A percentile compares a stretch with the other conserved stretches of the same genome.
Evolutionary conservation across 1,140 invertebrate genomes (phyloP).

Genomic region (Drosophila lini): DNA sequence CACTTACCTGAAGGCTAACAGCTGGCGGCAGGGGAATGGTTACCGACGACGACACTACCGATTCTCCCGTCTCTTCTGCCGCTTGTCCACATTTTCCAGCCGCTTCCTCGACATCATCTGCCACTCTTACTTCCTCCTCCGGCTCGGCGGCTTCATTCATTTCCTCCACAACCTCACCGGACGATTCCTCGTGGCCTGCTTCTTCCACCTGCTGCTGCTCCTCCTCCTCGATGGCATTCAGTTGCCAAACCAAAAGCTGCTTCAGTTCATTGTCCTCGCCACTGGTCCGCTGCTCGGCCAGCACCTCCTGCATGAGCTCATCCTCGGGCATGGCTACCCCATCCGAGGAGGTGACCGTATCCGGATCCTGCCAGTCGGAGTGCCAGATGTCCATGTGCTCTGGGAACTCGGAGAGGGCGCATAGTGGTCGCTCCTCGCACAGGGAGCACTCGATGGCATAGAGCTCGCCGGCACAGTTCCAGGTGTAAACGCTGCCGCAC

Average conservation of each 20-base stretch:
- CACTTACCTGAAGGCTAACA: not conserved
- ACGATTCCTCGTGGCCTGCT: not conserved
- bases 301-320: constrained; percentile 72
- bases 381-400: constrained; percentile 80
- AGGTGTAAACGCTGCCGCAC: constrained; percentile 74
- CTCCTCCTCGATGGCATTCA: constrained; percentile 49
- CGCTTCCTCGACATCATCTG: not conserved
- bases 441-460: constrained; percentile 74
- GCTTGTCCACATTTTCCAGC: not conserved
- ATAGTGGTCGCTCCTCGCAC: constrained; percentile 72
- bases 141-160: not conserved
- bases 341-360: not conserved
- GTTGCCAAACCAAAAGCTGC: constrained; percentile 61
- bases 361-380: constrained; percentile 55
- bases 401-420: constrained; percentile 67
- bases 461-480: constrained; percentile 72
- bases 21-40: not conserved
- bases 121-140: not conserved
- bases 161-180: not conserved
- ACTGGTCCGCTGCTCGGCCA: constrained; percentile 56
- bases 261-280: constrained; percentile 69
- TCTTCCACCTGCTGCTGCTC: not conserved
- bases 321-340: constrained; percentile 46
- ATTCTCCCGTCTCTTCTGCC: constrained; percentile 8
- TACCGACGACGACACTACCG: constrained; percentile 3